Evolutionary conservation across 2,888 invertebrate genomes (phyloP).

Genomic region (Caenorhabditis uteleia): DNA sequence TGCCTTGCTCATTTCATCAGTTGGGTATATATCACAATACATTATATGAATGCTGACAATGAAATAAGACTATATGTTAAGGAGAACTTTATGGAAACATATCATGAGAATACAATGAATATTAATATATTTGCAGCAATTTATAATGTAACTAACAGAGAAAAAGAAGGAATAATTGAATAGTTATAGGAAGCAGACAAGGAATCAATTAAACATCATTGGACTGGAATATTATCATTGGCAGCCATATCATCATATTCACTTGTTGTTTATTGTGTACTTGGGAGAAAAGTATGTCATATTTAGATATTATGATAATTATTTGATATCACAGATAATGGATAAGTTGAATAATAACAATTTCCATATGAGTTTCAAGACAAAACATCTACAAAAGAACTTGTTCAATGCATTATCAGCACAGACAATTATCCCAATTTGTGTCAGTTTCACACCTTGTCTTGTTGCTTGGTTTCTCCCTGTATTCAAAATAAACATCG

Average conservation of each 20-base stretch:
- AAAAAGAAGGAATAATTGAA: too few species aligned
- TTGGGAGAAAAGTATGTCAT: constrained; percentile 16
- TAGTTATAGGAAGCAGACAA: too few species aligned
- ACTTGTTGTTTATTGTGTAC: constrained; percentile 7
- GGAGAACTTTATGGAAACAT: too few species aligned
- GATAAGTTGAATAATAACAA: background rate
- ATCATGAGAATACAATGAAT: constrained; percentile 1
- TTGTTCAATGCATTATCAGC: constrained; percentile 15
- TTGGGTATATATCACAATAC: background rate
- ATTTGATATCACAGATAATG: background rate
- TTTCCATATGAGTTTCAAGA: too few species aligned
- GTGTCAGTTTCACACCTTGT: constrained; percentile 25
- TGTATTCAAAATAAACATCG: constrained; percentile 12
- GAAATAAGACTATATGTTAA: too few species aligned
- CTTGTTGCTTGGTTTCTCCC: constrained; percentile 28
- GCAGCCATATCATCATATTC: constrained; percentile 16
- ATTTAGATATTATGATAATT: background rate
- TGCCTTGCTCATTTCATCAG: background rate
- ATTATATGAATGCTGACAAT: background rate
- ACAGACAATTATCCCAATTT: constrained; percentile 27
- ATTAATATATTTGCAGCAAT: background rate
- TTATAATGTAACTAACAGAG: too few species aligned
- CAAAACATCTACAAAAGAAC: background rate
- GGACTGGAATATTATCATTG: constrained; percentile 12
- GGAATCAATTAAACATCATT: constrained; percentile 8